Percentiles rank a stretch among this genome's conserved stretches.
These are phyloP conservation scores for Zaprionus taronus DNA, from an alignment of 1,140 invertebrate species.

Conservation along the genomic window DNA sequence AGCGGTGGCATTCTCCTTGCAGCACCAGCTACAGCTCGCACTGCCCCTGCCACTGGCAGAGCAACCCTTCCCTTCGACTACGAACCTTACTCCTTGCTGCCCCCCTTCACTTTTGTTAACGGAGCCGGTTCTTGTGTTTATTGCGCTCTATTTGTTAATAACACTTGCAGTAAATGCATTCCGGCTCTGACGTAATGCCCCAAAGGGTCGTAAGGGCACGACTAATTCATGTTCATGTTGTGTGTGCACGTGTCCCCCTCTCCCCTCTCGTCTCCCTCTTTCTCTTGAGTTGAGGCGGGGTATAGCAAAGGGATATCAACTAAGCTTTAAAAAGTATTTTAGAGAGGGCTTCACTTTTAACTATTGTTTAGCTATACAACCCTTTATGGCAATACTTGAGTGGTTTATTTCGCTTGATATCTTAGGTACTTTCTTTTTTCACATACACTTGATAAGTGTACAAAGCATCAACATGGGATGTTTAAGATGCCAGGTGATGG, in stretches of 20 bases:
- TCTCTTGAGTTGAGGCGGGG: neutral
- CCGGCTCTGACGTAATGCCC: conserved; percentile 60
- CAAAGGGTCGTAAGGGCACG: conserved; percentile 4
- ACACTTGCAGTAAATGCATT: conserved; percentile 69
- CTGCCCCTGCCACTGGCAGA: neutral
- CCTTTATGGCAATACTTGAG: neutral
- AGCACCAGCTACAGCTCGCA: conserved; percentile 1
- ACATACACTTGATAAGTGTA: neutral
- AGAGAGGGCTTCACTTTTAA: neutral
- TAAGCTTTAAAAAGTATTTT: neutral
- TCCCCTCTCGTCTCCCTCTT: neutral
- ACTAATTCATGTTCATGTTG: conserved; percentile 11
- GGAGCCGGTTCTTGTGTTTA: conserved; percentile 46
- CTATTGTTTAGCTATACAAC: neutral
- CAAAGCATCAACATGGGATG: neutral
- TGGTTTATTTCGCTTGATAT: neutral
- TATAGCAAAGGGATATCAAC: neutral
- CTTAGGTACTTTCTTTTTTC: neutral
- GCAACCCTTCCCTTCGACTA: neutral
- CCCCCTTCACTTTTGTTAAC: conserved; percentile 3
- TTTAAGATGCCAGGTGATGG: neutral
- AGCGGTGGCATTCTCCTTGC: conserved; percentile 44
- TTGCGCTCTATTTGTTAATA: conserved; percentile 67
- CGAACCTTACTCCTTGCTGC: neutral
- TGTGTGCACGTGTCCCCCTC: neutral